Evolutionary conservation across 2,113 vertebrate species (phyloP).

Genomic region (Calyptomena viridis): DNA sequence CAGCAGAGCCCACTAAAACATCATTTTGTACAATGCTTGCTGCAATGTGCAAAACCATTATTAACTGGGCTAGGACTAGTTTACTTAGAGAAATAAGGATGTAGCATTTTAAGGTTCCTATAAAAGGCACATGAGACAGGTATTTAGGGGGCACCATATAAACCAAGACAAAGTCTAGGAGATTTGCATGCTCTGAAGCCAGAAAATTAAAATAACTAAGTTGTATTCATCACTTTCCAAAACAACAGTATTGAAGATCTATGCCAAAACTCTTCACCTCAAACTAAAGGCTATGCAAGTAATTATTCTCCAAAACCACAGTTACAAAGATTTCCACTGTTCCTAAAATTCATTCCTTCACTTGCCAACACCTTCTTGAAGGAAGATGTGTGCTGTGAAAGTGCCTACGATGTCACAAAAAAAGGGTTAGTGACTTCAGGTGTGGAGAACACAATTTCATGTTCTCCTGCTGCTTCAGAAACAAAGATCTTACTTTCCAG

Average conservation of each 20-base stretch:
- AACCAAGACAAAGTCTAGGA: background rate
- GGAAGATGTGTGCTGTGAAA: background rate
- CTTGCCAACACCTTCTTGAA: background rate
- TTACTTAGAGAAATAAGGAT: background rate
- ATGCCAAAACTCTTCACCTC: background rate
- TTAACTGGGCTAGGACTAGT: background rate
- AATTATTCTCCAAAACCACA: background rate
- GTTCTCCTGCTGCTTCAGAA: background rate
- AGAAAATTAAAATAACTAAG: background rate
- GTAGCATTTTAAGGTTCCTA: background rate
- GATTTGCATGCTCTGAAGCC: background rate
- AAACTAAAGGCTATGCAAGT: background rate
- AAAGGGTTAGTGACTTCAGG: background rate
- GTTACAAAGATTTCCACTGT: background rate
- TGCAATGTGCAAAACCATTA: background rate
- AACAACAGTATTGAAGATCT: background rate
- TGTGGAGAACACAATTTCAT: background rate
- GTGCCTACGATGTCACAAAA: background rate
- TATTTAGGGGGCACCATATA: background rate
- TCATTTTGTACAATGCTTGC: rapidly evolving
- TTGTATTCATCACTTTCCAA: background rate
- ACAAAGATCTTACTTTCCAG: background rate
- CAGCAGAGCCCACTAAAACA: background rate
- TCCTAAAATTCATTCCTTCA: background rate
- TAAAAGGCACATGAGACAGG: background rate